phyloP scores from a whole-genome alignment of 1,140 invertebrate genomes.

The Drosophila nasuta region DNA sequence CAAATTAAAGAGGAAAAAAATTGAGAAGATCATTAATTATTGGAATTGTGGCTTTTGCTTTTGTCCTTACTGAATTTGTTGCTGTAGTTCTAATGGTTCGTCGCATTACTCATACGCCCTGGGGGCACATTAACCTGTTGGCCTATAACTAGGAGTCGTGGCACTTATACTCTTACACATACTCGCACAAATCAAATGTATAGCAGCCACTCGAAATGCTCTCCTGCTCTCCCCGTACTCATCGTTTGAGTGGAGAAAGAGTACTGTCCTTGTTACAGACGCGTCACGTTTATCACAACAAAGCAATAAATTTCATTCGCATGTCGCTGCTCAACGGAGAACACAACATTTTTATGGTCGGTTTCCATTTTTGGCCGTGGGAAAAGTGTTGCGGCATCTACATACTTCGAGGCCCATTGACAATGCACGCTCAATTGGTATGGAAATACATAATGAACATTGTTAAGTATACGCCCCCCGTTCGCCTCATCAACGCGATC shows the following conservation, averaged over 20 bases:
- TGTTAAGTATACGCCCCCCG: constrained; percentile 33
- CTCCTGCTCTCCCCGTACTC: constrained; percentile 31
- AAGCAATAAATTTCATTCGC: constrained; percentile 75
- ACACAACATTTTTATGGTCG: constrained; percentile 33
- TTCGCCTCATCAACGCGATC: neutral
- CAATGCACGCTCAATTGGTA: constrained; percentile 54
- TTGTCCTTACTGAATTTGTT: constrained; percentile 3
- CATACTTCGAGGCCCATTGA: constrained; percentile 42
- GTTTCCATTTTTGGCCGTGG: constrained; percentile 6
- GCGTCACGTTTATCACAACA: constrained; percentile 81
- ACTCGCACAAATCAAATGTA: constrained; percentile 59
- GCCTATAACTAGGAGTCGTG: constrained; percentile 29
- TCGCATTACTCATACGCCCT: constrained; percentile 41
- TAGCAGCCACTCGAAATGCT: constrained; percentile 56
- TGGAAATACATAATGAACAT: constrained; percentile 68
- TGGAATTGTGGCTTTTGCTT: constrained; percentile 8
- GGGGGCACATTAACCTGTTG: constrained; percentile 73
- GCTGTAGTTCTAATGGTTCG: constrained; percentile 11
- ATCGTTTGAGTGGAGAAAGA: constrained; percentile 24
- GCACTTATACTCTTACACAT: constrained; percentile 20
- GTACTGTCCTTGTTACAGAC: constrained; percentile 48
- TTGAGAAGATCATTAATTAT: constrained; percentile 12
- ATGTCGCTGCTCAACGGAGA: constrained; percentile 44
- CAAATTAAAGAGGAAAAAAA: neutral
- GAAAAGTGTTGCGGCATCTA: constrained; percentile 43